Conservation (phyloP, 2,888 invertebrate species). For the Luperina nickerlii region DNA sequence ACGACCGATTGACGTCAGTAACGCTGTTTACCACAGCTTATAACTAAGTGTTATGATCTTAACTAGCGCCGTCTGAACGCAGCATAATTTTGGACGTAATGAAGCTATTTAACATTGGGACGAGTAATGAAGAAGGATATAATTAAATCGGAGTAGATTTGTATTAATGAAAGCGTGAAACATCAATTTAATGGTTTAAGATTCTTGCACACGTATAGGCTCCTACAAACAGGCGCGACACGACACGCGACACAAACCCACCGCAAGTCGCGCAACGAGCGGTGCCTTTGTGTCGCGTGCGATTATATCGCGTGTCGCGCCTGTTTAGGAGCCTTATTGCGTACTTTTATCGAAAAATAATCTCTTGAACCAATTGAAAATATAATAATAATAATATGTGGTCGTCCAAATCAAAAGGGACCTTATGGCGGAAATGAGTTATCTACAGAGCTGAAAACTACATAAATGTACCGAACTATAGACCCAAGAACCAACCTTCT, state of each 20-base stretch:
- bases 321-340: too few relatives aligned
- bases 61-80: conserved; percentile 22
- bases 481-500: too few relatives aligned
- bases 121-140: conserved; percentile 19
- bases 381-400: too few relatives aligned
- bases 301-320: too few relatives aligned
- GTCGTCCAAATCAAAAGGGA: too few relatives aligned
- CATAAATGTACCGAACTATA: too few relatives aligned
- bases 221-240: too few relatives aligned
- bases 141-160: conserved; percentile 6
- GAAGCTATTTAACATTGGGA: conserved; percentile 45
- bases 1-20: conserved; percentile 66
- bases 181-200: not conserved
- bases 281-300: too few relatives aligned
- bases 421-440: too few relatives aligned
- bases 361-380: not conserved
- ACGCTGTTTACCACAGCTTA: conserved; percentile 57
- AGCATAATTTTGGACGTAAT: conserved; percentile 35
- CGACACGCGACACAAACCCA: too few relatives aligned
- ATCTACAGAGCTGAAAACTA: too few relatives aligned
- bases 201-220: not conserved
- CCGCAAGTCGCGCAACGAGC: too few relatives aligned
- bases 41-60: conserved; percentile 44
- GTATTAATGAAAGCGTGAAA: not conserved
- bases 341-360: not conserved